Conservation (phyloP, 2,113 vertebrate species). For the Pangasianodon hypophthalmus region DNA sequence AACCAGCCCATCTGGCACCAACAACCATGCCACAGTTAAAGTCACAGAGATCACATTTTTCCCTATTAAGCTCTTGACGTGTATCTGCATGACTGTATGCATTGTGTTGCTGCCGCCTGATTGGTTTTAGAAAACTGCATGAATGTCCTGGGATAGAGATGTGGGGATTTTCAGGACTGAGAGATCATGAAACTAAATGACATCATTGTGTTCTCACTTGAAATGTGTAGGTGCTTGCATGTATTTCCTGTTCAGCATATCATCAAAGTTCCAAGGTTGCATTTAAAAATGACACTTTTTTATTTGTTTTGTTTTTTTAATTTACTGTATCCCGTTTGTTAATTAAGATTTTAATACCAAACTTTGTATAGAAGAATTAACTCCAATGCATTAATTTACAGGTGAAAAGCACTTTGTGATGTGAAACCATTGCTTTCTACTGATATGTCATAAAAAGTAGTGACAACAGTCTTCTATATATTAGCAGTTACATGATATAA, state of each 20-base stretch:
- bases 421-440: background rate
- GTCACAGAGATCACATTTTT: too few species aligned
- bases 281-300: background rate
- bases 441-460: background rate
- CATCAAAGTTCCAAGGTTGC: slow-evolving; percentile 49
- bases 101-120: too few species aligned
- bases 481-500: background rate
- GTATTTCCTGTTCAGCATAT: slow-evolving; percentile 38
- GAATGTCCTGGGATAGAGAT: too few species aligned
- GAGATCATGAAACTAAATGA: slow-evolving; percentile 32
- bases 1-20: too few species aligned
- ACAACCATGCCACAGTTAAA: too few species aligned
- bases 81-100: too few species aligned
- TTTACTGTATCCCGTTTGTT: background rate
- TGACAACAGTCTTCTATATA: background rate
- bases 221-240: slow-evolving; percentile 28
- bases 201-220: slow-evolving; percentile 25
- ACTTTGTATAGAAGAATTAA: background rate
- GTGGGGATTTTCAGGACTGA: slow-evolving; percentile 33
- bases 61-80: too few species aligned
- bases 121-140: too few species aligned
- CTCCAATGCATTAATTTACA: background rate
- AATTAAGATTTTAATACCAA: background rate
- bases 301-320: background rate
- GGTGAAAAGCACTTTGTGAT: background rate